phyloP scores from a whole-genome alignment of 2,888 invertebrate species.

The Campoplex capitator region DNA sequence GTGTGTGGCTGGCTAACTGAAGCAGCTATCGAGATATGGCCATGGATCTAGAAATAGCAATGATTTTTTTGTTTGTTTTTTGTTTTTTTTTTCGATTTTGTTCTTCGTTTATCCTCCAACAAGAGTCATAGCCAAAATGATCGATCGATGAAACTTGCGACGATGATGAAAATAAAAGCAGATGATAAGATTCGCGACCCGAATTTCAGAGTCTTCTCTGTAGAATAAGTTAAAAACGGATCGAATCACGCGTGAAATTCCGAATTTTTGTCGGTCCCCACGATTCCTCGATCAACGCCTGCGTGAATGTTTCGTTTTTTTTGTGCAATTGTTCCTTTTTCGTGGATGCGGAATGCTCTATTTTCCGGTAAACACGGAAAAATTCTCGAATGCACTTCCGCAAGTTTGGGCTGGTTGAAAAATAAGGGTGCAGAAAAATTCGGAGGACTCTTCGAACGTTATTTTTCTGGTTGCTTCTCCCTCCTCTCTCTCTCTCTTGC shows the following conservation, averaged over 20 bases:
- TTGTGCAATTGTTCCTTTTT: neutral
- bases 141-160: constrained; percentile 9
- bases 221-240: neutral
- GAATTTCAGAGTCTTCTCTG: neutral
- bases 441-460: constrained; percentile 37
- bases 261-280: neutral
- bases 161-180: constrained; percentile 30
- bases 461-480: neutral
- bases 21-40: constrained; percentile 77
- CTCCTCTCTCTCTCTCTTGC: neutral
- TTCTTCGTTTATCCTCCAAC: neutral
- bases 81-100: neutral
- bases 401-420: constrained; percentile 17
- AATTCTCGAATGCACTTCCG: constrained; percentile 14
- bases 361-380: constrained; percentile 32
- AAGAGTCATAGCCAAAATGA: constrained; percentile 4
- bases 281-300: neutral
- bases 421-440: constrained; percentile 39
- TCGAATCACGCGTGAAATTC: constrained; percentile 11
- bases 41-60: constrained; percentile 81
- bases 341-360: neutral
- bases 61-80: constrained; percentile 40
- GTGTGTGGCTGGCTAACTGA: constrained; percentile 71
- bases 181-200: neutral
- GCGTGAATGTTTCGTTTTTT: neutral